Evolutionary conservation across 2,888 invertebrate species (phyloP).

Genomic region (Ceratothoa steindachneri): DNA sequence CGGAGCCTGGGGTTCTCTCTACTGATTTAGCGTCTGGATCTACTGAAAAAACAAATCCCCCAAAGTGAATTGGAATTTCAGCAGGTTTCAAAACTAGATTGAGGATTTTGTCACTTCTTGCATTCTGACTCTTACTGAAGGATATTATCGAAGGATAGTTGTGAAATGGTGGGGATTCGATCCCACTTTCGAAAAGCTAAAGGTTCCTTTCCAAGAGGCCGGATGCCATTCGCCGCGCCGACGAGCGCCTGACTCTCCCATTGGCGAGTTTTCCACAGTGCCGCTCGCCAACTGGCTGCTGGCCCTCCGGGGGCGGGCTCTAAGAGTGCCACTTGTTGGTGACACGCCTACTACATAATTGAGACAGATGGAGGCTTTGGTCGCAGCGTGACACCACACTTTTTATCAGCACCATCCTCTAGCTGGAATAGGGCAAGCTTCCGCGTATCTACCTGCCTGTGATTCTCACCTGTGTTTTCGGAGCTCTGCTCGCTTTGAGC

Average conservation of each 20-base stretch:
- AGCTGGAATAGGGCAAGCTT: not conserved
- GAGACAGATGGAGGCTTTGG: constrained; percentile 6
- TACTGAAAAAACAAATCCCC: not conserved
- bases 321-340: constrained; percentile 1
- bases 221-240: not conserved
- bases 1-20: too few relatives aligned
- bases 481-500: not conserved
- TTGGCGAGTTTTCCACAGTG: not conserved
- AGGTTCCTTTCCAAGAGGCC: too few relatives aligned
- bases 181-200: too few relatives aligned
- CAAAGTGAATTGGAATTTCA: not conserved
- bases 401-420: constrained; percentile 8
- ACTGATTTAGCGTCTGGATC: not conserved
- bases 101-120: not conserved
- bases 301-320: not conserved
- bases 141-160: not conserved
- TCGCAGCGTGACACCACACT: constrained; percentile 10
- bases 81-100: not conserved
- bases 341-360: constrained; percentile 8
- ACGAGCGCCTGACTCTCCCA: not conserved
- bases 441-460: not conserved
- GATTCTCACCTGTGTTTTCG: not conserved
- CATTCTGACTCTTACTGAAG: not conserved
- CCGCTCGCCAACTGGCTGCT: not conserved
- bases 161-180: not conserved